Conservation (phyloP, 2,888 invertebrate species). For the Chesias legatella region DNA sequence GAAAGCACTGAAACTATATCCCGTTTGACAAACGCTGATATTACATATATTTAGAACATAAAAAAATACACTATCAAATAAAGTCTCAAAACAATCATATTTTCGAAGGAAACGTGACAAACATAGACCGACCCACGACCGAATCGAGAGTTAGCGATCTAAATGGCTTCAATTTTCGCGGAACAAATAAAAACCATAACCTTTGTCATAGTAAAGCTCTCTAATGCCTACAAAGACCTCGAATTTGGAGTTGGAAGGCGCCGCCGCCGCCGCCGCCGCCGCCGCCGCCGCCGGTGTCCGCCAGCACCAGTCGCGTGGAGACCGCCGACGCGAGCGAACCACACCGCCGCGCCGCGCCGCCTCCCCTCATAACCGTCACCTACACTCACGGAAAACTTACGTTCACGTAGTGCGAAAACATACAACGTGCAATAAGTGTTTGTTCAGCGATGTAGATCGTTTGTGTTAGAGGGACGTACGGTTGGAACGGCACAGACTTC, state of each 20-base stretch:
- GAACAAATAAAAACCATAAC: slow-evolving; percentile 54
- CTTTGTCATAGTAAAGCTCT: slow-evolving; percentile 58
- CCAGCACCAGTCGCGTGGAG: slow-evolving; percentile 65
- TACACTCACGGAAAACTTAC: slow-evolving; percentile 46
- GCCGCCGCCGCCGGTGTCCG: slow-evolving; percentile 40
- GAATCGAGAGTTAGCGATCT: slow-evolving; percentile 9
- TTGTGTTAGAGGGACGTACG: slow-evolving; percentile 43
- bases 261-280: slow-evolving; percentile 33
- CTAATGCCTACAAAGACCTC: slow-evolving; percentile 63
- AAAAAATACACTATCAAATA: neutral
- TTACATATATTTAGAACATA: neutral
- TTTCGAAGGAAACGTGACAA: slow-evolving; percentile 4
- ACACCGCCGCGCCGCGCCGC: slow-evolving; percentile 31
- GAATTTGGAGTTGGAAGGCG: slow-evolving; percentile 49
- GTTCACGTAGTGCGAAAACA: slow-evolving; percentile 41
- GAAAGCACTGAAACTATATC: slow-evolving; percentile 1
- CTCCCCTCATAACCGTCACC: slow-evolving; percentile 28
- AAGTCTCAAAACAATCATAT: neutral
- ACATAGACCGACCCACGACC: neutral
- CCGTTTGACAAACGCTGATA: neutral
- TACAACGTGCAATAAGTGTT: slow-evolving; percentile 27
- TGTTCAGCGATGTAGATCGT: slow-evolving; percentile 43
- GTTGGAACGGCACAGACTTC: slow-evolving; percentile 49
- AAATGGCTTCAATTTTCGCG: slow-evolving; percentile 14
- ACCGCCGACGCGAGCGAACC: slow-evolving; percentile 55